These are phyloP conservation scores for Paelopatides confundens DNA, from an alignment of 53 echinoderm and acorn worm genomes.

Conservation along the genomic window DNA sequence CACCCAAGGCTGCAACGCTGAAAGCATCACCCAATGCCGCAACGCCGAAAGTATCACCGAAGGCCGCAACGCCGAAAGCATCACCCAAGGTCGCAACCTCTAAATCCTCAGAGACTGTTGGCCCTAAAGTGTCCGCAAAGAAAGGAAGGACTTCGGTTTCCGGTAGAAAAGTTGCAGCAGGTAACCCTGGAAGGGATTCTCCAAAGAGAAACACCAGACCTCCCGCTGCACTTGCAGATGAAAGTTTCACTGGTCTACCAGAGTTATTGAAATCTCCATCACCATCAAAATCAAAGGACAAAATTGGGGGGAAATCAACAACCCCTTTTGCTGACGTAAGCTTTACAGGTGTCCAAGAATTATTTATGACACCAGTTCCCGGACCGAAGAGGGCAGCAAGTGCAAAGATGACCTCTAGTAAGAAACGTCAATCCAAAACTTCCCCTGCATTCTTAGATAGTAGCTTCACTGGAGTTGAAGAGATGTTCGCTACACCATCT, in stretches of 20 bases:
- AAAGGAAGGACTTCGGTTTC: neutral
- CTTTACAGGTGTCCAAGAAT: neutral
- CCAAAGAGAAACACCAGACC: constrained; percentile 58
- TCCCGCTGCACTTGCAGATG: constrained; percentile 64
- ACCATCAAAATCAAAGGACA: neutral
- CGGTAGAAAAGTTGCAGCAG: neutral
- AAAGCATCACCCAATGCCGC: neutral
- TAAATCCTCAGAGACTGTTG: neutral
- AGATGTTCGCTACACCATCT: constrained; percentile 88
- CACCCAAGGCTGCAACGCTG: constrained; percentile 1
- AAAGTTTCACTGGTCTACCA: constrained; percentile 82
- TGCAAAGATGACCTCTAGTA: neutral
- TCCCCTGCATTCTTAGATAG: constrained; percentile 69
- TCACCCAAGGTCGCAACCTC: neutral
- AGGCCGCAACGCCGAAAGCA: constrained; percentile 44
- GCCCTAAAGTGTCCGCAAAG: constrained; percentile 49
- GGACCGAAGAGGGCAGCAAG: neutral
- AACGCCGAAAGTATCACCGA: constrained; percentile 49
- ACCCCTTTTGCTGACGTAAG: neutral
- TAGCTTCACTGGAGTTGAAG: constrained; percentile 88
- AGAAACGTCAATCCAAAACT: constrained; percentile 57
- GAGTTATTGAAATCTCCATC: constrained; percentile 76
- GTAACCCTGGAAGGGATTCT: neutral
- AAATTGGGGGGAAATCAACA: neutral
- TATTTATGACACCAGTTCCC: constrained; percentile 14